Evolutionary conservation across 2,113 vertebrate species (phyloP).

Genomic region (Proterorhinus semilunaris): DNA sequence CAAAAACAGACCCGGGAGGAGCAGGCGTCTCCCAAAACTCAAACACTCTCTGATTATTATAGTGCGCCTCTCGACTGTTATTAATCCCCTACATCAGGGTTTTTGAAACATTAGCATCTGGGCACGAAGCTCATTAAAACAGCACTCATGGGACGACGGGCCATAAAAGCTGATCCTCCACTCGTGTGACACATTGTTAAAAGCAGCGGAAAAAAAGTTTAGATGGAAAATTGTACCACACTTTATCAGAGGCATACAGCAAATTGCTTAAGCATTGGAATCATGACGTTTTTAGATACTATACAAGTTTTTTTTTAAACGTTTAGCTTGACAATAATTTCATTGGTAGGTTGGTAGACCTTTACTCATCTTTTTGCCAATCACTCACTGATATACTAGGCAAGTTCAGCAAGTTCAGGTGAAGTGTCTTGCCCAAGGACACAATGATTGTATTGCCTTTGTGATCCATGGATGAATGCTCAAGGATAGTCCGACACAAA

Average conservation of each 20-base stretch:
- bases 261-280: not conserved
- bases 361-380: too few relatives aligned
- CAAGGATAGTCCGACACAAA: too few relatives aligned
- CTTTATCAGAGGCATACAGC: slow-evolving; percentile 6
- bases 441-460: too few relatives aligned
- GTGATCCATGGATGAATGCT: too few relatives aligned
- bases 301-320: not conserved
- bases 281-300: not conserved
- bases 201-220: slow-evolving; percentile 42
- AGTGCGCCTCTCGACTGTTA: slow-evolving; percentile 54
- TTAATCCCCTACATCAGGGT: slow-evolving; percentile 60
- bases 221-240: slow-evolving; percentile 21
- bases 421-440: too few relatives aligned
- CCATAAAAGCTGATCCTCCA: slow-evolving; percentile 50
- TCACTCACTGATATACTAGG: too few relatives aligned
- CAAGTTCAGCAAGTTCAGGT: too few relatives aligned
- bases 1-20: slow-evolving; percentile 26
- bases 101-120: slow-evolving; percentile 60
- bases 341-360: not conserved
- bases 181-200: slow-evolving; percentile 45
- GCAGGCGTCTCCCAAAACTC: not conserved
- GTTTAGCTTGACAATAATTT: too few relatives aligned
- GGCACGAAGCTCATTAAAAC: slow-evolving; percentile 66
- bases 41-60: slow-evolving; percentile 46
- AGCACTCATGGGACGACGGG: slow-evolving; percentile 49